Conservation (phyloP, 2,113 vertebrate genomes). For the Pachycephala philippinensis region DNA sequence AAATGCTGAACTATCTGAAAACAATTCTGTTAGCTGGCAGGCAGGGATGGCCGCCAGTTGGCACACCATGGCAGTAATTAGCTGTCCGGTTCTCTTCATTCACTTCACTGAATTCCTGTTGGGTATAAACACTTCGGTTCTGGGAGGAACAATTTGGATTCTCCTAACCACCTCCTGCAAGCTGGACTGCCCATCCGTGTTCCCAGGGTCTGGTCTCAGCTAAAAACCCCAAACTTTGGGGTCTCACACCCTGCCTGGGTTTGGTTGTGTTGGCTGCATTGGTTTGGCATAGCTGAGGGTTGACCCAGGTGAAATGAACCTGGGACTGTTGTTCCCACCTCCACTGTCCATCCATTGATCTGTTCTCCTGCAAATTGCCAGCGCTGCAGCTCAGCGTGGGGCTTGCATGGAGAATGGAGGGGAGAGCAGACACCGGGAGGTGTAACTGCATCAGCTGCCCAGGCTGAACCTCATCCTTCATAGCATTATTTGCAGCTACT, state of each 20-base stretch:
- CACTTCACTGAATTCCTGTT: background rate
- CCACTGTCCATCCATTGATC: background rate
- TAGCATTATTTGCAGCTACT: background rate
- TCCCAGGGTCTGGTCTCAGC: background rate
- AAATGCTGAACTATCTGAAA: conserved; percentile 47
- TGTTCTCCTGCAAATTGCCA: background rate
- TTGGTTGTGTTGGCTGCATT: background rate
- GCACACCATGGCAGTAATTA: conserved; percentile 44
- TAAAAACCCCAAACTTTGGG: background rate
- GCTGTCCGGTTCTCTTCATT: background rate
- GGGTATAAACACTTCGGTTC: background rate
- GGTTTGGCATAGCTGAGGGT: background rate
- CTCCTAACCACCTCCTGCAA: background rate
- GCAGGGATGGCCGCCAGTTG: conserved; percentile 13
- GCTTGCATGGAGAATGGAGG: background rate
- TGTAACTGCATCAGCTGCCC: background rate
- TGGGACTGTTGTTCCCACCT: background rate
- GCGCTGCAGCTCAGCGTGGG: fast-evolving
- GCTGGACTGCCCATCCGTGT: background rate
- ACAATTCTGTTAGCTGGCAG: conserved; percentile 44
- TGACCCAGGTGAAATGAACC: background rate
- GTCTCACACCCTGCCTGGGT: background rate
- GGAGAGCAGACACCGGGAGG: background rate
- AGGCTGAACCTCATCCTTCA: background rate
- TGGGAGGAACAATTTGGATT: background rate